Base-by-base conservation (phyloP, 2,888 invertebrate species). In the Drosophila trichaetosa region DNA sequence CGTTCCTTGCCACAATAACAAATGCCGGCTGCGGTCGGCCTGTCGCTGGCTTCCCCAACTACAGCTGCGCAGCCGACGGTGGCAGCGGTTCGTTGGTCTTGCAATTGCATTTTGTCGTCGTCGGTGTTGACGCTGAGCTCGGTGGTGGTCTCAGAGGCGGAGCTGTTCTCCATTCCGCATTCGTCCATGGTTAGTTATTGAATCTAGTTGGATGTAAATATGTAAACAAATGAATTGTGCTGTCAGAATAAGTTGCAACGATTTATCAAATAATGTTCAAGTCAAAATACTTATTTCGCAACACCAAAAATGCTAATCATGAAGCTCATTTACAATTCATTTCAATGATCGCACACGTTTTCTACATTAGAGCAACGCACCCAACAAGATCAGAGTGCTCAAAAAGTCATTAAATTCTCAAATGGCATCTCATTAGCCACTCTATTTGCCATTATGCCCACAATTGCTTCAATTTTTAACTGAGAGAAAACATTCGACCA, bases 1-100 rank as follows among this genome's bases (percentile, higher is more conserved):
- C 99, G 94, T 46, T 98, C 98, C 93, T 98, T 98, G 36, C 98
- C 98, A 94, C 99, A 92, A 81, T 93, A 92, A 82, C 92, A 92
- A 82, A 89, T 79, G 82, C 92, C 91, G 91, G 90, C 82, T 51
- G 73, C 67, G 52, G 48, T 38, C 51, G 68, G 80, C 27, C 56
- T 71, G 42, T 76, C 83, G 40, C 73, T 54, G 51, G 57, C 69
- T n/a, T 79, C 79, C 10, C 34, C 72, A 16, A 27, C 46, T 48
- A 49, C 49, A 52, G 48, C 61, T 49, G 60, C 46, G 7, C 46
- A 42, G 18, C 53, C 48, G n/a, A 24, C 52, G 18, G 51, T 62
- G 42, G 62, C 34, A 21, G 72, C 31, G 18, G 42, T 63, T 2
- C 73, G 76, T 16, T 76, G 73, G 27, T 87, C 84, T 52, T 70